Evolutionary conservation across 1,140 invertebrate genomes (phyloP).

Genomic region (Metaphire vulgaris): DNA sequence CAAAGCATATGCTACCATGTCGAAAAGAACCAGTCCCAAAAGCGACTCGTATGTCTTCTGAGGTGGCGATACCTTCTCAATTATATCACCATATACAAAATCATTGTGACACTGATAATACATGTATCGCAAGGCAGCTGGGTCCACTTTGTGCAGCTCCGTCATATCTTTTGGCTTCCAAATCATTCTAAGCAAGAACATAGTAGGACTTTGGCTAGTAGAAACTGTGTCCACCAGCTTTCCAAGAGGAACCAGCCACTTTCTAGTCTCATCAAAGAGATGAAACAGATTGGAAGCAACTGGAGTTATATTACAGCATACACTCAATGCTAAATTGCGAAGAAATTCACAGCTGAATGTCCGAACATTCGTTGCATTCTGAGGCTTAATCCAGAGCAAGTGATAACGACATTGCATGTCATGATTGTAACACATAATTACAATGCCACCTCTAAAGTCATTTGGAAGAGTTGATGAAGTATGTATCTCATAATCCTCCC

Average conservation of each 20-base stretch:
- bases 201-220: no score
- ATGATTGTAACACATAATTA: background rate
- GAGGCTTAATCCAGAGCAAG: background rate
- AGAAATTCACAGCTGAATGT: conserved; percentile 2
- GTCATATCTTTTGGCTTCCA: background rate
- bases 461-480: background rate
- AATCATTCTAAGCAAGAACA: background rate
- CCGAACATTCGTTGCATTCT: background rate
- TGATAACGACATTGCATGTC: background rate
- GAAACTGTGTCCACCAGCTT: background rate
- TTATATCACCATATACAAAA: background rate
- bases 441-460: background rate
- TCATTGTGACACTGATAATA: background rate
- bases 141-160: background rate
- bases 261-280: background rate
- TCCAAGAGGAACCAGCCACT: background rate
- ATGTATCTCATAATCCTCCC: background rate
- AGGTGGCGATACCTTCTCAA: background rate
- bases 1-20: background rate
- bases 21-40: background rate
- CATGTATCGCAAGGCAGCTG: background rate
- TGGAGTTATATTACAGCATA: background rate
- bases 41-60: background rate
- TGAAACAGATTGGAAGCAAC: background rate
- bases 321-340: background rate